Conservation (phyloP, 2,888 invertebrate species). For the Meghimatium bilineatum region DNA sequence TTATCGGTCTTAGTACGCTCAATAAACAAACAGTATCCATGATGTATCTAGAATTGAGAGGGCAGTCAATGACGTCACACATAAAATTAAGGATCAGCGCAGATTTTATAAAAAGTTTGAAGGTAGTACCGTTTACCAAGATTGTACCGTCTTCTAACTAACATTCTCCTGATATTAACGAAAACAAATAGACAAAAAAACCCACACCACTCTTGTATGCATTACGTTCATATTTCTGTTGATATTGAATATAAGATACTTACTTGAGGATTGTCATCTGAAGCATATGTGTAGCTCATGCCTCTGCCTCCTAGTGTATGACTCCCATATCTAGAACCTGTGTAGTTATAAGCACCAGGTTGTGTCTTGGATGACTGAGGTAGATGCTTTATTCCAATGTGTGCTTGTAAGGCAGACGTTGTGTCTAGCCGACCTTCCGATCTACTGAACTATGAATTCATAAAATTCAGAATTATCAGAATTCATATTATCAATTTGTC, state of each 20-base stretch:
- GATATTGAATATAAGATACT: background rate
- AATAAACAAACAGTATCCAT: too few species aligned
- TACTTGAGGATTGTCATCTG: conserved; percentile 10
- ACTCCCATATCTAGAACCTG: conserved; percentile 50
- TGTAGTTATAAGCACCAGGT: conserved; percentile 27
- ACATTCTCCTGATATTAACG: too few species aligned
- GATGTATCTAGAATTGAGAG: too few species aligned
- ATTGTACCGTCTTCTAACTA: too few species aligned
- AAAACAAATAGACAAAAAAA: too few species aligned
- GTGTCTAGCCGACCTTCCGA: conserved; percentile 39
- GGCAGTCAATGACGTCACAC: too few species aligned
- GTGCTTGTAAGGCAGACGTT: conserved; percentile 43
- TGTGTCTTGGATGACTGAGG: background rate
- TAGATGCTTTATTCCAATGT: conserved; percentile 30
- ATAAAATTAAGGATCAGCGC: too few species aligned
- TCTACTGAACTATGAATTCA: conserved; percentile 21
- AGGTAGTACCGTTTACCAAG: too few species aligned
- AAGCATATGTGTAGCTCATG: conserved; percentile 52
- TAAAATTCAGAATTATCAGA: background rate
- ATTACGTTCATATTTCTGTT: too few species aligned
- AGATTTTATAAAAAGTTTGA: too few species aligned
- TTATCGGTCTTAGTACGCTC: too few species aligned
- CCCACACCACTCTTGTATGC: too few species aligned
- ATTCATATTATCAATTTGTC: background rate
- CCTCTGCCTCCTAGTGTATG: conserved; percentile 56